phyloP scores from a whole-genome alignment of 2,888 invertebrate genomes.

The Lymantria dispar region DNA sequence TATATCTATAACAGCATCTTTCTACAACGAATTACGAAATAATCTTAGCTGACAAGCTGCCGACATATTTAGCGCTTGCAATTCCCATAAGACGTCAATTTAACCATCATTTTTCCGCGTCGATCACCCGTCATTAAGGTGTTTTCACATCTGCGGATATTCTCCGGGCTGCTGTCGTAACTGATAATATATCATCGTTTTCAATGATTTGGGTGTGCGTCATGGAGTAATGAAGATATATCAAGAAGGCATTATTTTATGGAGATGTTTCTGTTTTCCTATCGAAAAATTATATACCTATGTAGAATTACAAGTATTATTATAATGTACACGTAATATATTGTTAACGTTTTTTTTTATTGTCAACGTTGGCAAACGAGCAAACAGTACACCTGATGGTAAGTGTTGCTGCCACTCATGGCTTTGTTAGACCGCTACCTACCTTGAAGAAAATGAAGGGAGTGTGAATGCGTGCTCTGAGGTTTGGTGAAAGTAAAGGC shows the following conservation, averaged over 20 bases:
- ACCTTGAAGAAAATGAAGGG: too few species aligned
- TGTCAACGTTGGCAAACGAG: too few species aligned
- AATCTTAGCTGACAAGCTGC: conserved; percentile 5
- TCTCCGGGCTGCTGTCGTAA: conserved; percentile 24
- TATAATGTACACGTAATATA: too few species aligned
- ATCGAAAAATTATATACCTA: too few species aligned
- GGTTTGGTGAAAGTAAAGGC: too few species aligned
- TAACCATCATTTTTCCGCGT: conserved; percentile 26
- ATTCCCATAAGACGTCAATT: conserved; percentile 26
- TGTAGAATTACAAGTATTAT: too few species aligned
- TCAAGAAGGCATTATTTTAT: neutral
- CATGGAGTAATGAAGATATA: neutral
- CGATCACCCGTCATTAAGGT: conserved; percentile 31
- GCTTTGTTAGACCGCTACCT: too few species aligned
- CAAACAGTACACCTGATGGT: too few species aligned
- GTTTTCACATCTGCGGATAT: conserved; percentile 24
- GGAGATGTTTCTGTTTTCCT: too few species aligned
- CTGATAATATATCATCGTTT: conserved; percentile 53
- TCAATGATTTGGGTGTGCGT: conserved; percentile 26
- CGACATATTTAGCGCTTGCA: conserved; percentile 10
- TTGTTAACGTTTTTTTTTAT: too few species aligned
- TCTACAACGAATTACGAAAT: neutral
- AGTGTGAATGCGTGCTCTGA: too few species aligned
- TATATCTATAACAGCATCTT: neutral
- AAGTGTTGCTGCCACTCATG: too few species aligned